phyloP scores from a whole-genome alignment of 2,797 vertebrate species.

The Crenuchus spilurus region DNA sequence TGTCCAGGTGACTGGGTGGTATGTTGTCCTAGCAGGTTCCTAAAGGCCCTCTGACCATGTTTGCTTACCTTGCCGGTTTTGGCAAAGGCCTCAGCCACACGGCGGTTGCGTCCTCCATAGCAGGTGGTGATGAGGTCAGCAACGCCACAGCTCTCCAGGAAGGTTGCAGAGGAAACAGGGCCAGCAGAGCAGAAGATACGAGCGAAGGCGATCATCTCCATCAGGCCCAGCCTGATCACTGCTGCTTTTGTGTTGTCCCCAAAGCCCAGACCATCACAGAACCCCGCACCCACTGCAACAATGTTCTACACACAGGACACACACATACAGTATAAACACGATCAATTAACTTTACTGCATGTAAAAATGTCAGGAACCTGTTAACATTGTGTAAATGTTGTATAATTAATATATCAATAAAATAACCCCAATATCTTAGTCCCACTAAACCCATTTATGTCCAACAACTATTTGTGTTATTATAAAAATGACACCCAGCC shows the following conservation, averaged over 20 bases:
- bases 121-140: constrained; percentile 97
- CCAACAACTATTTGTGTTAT: no score
- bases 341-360: no score
- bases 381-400: no score
- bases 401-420: no score
- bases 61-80: constrained; percentile 81
- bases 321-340: not conserved
- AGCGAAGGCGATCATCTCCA: constrained; percentile 96
- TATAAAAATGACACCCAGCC: no score
- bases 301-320: constrained; percentile 82
- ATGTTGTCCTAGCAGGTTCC: not conserved
- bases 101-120: constrained; percentile 94
- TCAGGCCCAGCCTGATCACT: constrained; percentile 92
- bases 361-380: no score
- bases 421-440: no score
- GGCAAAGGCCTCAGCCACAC: constrained; percentile 92
- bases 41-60: not conserved
- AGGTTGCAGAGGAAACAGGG: constrained; percentile 82
- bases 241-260: constrained; percentile 97
- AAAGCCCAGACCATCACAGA: constrained; percentile 94
- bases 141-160: constrained; percentile 95
- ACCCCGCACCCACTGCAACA: constrained; percentile 94
- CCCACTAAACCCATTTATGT: no score
- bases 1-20: no score
- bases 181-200: constrained; percentile 89